These are phyloP conservation scores for Neoaliturus tenellus DNA, from an alignment of 2,888 invertebrate species.

Conservation along the genomic window DNA sequence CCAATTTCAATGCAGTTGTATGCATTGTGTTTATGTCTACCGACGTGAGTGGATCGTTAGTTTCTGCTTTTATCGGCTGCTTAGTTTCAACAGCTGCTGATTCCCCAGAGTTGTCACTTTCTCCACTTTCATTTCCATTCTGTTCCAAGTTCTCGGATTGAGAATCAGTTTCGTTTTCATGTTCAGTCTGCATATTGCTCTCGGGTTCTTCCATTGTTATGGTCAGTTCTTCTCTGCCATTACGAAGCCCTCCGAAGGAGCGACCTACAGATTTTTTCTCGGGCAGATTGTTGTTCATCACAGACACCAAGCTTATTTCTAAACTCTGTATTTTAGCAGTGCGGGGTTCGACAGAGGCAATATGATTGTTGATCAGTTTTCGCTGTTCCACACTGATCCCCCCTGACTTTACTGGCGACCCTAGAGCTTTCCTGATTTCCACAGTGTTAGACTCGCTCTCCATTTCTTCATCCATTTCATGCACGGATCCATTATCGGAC, in stretches of 20 bases:
- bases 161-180: background rate
- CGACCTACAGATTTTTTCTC: background rate
- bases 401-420: slow-evolving; percentile 20
- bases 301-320: slow-evolving; percentile 26
- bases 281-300: slow-evolving; percentile 9
- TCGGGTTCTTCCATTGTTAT: background rate
- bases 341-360: background rate
- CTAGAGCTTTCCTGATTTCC: slow-evolving; percentile 44
- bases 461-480: slow-evolving; percentile 18
- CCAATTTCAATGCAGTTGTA: background rate
- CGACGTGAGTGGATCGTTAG: slow-evolving; percentile 10
- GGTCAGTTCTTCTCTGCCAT: background rate
- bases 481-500: background rate
- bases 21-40: slow-evolving; percentile 43
- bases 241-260: background rate
- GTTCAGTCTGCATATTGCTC: background rate
- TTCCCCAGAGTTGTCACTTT: background rate
- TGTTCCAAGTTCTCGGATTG: background rate
- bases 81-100: background rate
- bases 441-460: slow-evolving; percentile 1
- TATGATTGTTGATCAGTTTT: background rate
- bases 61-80: background rate
- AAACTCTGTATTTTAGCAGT: slow-evolving; percentile 11
- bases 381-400: background rate
- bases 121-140: background rate